Evolutionary conservation across 2,113 vertebrate genomes (phyloP), one percentile per base, ranked within the genome.

Genomic region (Pao palembangensis): DNA sequence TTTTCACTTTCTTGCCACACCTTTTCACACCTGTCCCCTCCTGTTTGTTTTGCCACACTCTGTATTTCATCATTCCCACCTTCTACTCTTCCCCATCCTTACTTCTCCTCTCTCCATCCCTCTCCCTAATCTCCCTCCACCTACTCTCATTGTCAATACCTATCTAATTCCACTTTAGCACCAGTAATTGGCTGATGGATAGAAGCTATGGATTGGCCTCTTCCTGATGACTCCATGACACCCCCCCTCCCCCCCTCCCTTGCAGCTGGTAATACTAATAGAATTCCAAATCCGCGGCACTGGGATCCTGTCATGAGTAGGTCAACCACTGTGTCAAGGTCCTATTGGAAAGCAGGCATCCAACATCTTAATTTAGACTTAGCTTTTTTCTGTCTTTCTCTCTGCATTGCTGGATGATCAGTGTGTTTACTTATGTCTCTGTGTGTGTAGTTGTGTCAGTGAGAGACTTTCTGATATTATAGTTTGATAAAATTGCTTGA

Each of bases 101-200:
- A 63, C 28, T 57, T 69, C 44, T 25, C 34, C 69, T 80, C 79
- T 73, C 72, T 71, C 81, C 75, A 75, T 82, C 79, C 72, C 87
- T 73, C 43, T 77, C 83, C 78, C 87, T 93, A 90, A 93, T 95
- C 94, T 93, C 93, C 94, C 93, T 91, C 88, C 88, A 92, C 82
- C 91, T 93, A 92, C 91, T 91, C 90, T 87, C 90, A 93, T 95
- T 97, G 95, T 98, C 96, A 96, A 98, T 98, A 98, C 92, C 92
- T 93, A 96, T 98, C 95, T 98, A 98, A 98, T 97, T 98, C 95
- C 92, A 96, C 94, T 96, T 96, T 97, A 98, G 96, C 96, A 94
- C 93, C 94, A 95, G 94, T 98, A 99, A 99, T 98, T 98, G 96
- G 94, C 94, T 96, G 95, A 96, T 98, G 94, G 95, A 95, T 96